Base-by-base conservation (phyloP, 2,113 vertebrate genomes). In the Anseranas semipalmata region DNA sequence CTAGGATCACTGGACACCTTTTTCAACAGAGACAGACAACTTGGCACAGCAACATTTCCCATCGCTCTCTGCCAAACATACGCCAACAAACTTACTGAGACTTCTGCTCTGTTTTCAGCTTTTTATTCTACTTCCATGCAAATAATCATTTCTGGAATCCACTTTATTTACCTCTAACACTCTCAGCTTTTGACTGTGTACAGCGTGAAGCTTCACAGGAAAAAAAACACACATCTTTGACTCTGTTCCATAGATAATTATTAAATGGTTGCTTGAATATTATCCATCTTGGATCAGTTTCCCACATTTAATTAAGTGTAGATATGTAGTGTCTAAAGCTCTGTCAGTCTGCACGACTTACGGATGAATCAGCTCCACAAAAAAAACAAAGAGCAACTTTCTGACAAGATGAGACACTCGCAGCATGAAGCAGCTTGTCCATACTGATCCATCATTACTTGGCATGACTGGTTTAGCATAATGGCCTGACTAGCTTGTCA, bases 351-450 rank as follows among this genome's bases (percentile, higher is more conserved):
- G 35, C 3, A 8, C 43, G 74, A 76, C 17, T 10, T 63, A 35
- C 50, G 28, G 50, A 76, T 63, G 63, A 73, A 85, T 35, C 32
- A 46, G 41, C 45, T 65, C 79, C 67, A 66, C 19, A 53, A 56
- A 62, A 72, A 79, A 55, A 53, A 27, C 59, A 62, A 58, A 60
- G 41, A 75, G 46, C 43, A 84, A n/a, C 11, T 71, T 33, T 60
- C 25, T 39, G 39, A 33, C 22, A 60, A 58, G 62, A 71, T 20
- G 58, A 0, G 0, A 70, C 0, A 5, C 25, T 77, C 0, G 0
- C 30, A 52, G 74, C 3, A 21, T 27, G 78, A n/a, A 68, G 86
- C 80, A 83, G 71, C 50, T 46, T 80, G 63, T 71, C 75, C 37
- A 3, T 45, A 67, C 82, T 79, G 59, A 14, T 35, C 75, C 85